These are phyloP conservation scores for Seriola rivoliana DNA, from an alignment of 2,113 vertebrate genomes.

Conservation along the genomic window DNA sequence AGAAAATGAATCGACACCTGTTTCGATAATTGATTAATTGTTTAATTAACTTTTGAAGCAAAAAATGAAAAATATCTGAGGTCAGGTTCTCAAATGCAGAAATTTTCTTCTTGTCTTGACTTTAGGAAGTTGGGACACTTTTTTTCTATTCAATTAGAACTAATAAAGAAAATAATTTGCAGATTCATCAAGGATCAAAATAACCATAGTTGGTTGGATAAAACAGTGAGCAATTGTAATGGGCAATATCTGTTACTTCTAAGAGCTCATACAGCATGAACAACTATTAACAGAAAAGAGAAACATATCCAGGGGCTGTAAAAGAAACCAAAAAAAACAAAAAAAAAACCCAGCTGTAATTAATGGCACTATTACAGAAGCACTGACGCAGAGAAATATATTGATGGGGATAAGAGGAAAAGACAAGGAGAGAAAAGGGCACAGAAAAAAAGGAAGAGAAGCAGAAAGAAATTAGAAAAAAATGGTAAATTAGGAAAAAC, in stretches of 20 bases:
- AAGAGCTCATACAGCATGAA: neutral
- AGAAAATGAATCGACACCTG: neutral
- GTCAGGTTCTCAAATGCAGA: neutral
- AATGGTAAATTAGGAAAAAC: conserved; percentile 12
- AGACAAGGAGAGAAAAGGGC: neutral
- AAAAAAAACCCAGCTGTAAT: conserved; percentile 28
- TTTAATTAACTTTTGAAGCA: neutral
- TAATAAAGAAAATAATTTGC: neutral
- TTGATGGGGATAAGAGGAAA: conserved; percentile 13
- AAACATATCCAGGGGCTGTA: conserved; percentile 20
- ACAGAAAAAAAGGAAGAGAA: neutral
- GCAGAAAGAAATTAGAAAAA: neutral
- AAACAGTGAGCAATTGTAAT: too few species aligned
- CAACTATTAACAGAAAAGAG: neutral
- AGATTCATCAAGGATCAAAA: neutral
- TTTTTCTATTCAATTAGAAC: neutral
- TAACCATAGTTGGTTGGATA: neutral
- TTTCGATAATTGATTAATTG: neutral
- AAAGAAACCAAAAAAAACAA: neutral
- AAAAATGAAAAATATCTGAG: neutral
- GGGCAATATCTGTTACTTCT: too few species aligned
- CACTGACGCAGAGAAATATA: conserved; percentile 17
- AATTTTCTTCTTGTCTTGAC: neutral
- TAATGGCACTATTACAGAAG: conserved; percentile 44
- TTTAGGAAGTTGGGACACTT: too few species aligned